Evolutionary conservation across 2,888 invertebrate genomes (phyloP).

Genomic region (Erebia epiphron): DNA sequence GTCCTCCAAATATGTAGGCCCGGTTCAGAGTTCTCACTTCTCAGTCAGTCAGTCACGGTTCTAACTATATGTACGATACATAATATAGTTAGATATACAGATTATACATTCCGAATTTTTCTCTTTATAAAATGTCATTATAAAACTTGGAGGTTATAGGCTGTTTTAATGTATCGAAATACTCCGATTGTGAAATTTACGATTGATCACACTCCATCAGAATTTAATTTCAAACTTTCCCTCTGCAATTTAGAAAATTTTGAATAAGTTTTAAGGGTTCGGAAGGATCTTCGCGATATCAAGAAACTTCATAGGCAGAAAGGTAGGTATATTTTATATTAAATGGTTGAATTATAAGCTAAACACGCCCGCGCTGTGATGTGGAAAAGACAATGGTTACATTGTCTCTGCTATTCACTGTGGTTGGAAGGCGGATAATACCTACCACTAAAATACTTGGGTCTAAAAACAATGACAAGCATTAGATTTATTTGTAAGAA

Average conservation of each 20-base stretch:
- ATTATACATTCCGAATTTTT: too few species aligned
- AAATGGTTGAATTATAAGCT: not conserved
- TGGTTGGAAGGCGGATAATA: constrained; percentile 14
- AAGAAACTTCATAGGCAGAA: not conserved
- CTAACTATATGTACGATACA: too few species aligned
- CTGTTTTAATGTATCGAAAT: not conserved
- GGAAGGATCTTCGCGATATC: not conserved
- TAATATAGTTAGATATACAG: too few species aligned
- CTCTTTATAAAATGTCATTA: not conserved
- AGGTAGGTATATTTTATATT: not conserved
- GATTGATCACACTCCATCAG: constrained; percentile 6
- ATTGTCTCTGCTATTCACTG: constrained; percentile 41
- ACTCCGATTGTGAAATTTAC: constrained; percentile 10
- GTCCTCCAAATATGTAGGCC: too few species aligned
- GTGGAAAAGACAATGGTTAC: constrained; percentile 47
- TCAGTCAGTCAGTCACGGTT: too few species aligned
- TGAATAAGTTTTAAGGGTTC: constrained; percentile 10
- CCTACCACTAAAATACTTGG: constrained; percentile 7
- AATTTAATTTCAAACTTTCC: constrained; percentile 21
- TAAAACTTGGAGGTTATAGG: not conserved
- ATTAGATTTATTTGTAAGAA: not conserved
- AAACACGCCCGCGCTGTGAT: constrained; percentile 27
- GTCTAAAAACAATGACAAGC: not conserved
- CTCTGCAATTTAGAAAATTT: constrained; percentile 14
- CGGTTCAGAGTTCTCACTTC: too few species aligned